Evolutionary conservation across 2,888 invertebrate species (phyloP), one percentile per base, ranked within the genome.

Genomic region (Perithous albicinctus): DNA sequence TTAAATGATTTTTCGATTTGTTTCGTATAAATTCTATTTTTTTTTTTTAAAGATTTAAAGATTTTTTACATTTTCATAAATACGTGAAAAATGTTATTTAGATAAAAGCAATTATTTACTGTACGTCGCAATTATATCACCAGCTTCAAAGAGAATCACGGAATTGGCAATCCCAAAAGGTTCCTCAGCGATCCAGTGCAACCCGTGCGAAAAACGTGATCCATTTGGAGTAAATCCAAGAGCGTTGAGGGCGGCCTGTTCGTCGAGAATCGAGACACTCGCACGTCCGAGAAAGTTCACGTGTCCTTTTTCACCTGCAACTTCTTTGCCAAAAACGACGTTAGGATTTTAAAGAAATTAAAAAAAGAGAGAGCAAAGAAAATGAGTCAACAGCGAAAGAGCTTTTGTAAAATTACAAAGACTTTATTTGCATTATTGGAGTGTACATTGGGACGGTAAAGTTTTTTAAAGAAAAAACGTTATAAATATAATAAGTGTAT

Each of bases 201-300:
- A 46, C 41, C 93, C 93, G 7, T 89, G 86, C 0, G 94, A 94
- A 32, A 94, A 93, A 75, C 93, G 93, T 46, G 85, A 91, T 75
- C 91, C 91, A n/a, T 91, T 90, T 82, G 86, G 84, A 4, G 91
- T 92, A 2, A 86, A 87, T 43, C 90, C 88, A 15, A 59, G 32
- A 59, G 91, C 91, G 15, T 83, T 92, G 63, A 88, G 86, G 76
- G 90, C 92, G 20, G 83, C 67, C 51, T 91, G 91, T 67, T 80
- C 87, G 29, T 85, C 78, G 29, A 86, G 88, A 23, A 74, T 90
- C 61, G 88, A 88, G 70, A 32, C 26, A 3, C 87, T 92, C 18
- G 91, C 92, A n/a, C 80, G 80, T 66, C 78, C 82, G 2, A 82
- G 75, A 18, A 78, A 78, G 20, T 7, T 73, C 1, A 18, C 1